Conservation (phyloP, 2,797 vertebrate species). For the Lepilemur septentrionalis region DNA sequence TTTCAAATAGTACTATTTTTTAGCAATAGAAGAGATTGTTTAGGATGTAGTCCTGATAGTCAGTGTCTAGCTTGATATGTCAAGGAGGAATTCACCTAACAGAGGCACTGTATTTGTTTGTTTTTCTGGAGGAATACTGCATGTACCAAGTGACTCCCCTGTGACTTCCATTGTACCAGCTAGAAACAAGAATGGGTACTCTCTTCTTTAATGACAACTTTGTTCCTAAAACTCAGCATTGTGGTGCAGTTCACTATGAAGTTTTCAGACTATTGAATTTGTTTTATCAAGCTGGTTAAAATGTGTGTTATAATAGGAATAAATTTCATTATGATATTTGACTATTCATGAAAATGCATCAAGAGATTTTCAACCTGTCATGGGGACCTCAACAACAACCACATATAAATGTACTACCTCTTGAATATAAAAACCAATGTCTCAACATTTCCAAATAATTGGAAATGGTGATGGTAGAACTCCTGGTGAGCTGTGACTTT, state of each 20-base stretch:
- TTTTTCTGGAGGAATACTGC: background rate
- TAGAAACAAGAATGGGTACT: background rate
- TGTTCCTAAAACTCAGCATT: background rate
- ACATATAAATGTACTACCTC: background rate
- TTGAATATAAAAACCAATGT: background rate
- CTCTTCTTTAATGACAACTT: background rate
- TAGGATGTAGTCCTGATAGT: background rate
- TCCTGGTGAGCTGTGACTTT: background rate
- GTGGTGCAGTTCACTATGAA: background rate
- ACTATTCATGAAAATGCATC: constrained; percentile 18
- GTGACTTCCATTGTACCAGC: background rate
- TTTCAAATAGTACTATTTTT: background rate
- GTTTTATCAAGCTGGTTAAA: constrained; percentile 2
- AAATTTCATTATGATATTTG: background rate
- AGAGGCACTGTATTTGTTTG: background rate
- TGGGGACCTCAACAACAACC: background rate
- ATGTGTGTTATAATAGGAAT: background rate
- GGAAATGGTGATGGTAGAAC: background rate
- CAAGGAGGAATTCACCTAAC: background rate
- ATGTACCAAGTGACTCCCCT: background rate
- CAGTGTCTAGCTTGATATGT: background rate
- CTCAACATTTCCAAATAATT: background rate
- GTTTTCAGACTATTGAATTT: background rate
- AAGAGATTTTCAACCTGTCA: background rate
- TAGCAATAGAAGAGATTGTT: background rate